These are phyloP conservation scores for Halisarca cf. caerulea DNA, from an alignment of 37 sponge, comb jelly and placozoan genomes.

Conservation along the genomic window DNA sequence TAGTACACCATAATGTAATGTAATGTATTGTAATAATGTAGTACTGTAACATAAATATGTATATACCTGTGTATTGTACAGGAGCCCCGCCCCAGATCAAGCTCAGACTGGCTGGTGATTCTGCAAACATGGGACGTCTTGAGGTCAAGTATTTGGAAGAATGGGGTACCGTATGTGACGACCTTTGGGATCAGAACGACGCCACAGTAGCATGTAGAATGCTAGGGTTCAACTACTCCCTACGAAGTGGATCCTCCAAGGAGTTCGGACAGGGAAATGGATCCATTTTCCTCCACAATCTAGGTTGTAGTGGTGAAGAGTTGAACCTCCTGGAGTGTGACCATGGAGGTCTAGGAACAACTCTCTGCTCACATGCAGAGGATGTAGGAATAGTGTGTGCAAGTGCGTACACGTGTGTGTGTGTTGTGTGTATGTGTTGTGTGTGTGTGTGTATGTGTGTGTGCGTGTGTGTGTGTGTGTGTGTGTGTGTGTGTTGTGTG, in stretches of 20 bases:
- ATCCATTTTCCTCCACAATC: background rate
- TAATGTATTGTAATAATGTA: background rate
- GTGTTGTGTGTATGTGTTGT: too few relatives aligned
- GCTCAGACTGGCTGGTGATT: background rate
- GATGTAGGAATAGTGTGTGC: slow-evolving; percentile 21
- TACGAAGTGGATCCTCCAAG: background rate
- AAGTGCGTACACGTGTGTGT: too few relatives aligned
- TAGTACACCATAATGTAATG: background rate
- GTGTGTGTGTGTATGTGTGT: too few relatives aligned
- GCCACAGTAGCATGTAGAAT: slow-evolving; percentile 1
- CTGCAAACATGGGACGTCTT: background rate
- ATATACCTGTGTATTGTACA: background rate
- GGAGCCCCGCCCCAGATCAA: background rate
- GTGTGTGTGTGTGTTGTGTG: too few relatives aligned
- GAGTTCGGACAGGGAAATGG: slow-evolving; percentile 11
- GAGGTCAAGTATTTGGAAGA: slow-evolving; percentile 1
- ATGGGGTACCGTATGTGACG: slow-evolving; percentile 14
- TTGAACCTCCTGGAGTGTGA: background rate
- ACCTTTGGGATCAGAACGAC: background rate
- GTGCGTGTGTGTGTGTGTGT: too few relatives aligned
- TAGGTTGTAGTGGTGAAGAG: background rate
- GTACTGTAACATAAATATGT: background rate
- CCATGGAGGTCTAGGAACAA: background rate
- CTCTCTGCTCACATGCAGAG: background rate
- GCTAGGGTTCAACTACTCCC: background rate